phyloP scores from a whole-genome alignment of 2,888 invertebrate species.

The Hypercompe scribonia region DNA sequence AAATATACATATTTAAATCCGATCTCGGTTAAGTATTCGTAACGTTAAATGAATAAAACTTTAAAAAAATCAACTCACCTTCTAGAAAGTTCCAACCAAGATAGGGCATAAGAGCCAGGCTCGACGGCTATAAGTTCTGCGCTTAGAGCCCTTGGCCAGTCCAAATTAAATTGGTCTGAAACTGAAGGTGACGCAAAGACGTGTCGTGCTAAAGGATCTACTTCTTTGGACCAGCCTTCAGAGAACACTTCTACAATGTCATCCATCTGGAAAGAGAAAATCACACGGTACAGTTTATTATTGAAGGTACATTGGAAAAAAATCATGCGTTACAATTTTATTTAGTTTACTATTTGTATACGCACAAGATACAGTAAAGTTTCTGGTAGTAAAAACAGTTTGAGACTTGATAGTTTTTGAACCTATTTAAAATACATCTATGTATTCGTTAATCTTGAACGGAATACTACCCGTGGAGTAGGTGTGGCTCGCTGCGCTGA shows the following conservation, averaged over 20 bases:
- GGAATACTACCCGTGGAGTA: too few relatives aligned
- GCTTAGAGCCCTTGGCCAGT: constrained; percentile 89
- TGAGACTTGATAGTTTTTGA: too few relatives aligned
- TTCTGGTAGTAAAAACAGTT: too few relatives aligned
- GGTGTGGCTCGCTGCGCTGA: too few relatives aligned
- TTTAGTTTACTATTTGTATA: too few relatives aligned
- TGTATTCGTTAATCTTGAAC: too few relatives aligned
- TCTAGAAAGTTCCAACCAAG: constrained; percentile 93
- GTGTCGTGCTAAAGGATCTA: constrained; percentile 86
- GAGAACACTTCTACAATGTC: constrained; percentile 93
- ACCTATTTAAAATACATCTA: too few relatives aligned
- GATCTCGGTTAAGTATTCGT: too few relatives aligned
- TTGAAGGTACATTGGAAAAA: not conserved
- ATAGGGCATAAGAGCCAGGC: constrained; percentile 90
- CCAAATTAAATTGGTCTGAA: constrained; percentile 87
- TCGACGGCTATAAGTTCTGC: constrained; percentile 93
- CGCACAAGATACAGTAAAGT: too few relatives aligned
- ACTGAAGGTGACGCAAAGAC: constrained; percentile 85
- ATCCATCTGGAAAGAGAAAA: constrained; percentile 76
- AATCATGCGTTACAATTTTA: too few relatives aligned
- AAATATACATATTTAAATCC: not conserved
- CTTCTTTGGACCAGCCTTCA: constrained; percentile 90
- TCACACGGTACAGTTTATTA: not conserved
- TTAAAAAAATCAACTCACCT: constrained; percentile 59
- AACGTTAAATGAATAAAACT: not conserved